phyloP scores from a whole-genome alignment of 35 echinoderm and acorn worm genomes.

The Ophiothrix spiculata region DNA sequence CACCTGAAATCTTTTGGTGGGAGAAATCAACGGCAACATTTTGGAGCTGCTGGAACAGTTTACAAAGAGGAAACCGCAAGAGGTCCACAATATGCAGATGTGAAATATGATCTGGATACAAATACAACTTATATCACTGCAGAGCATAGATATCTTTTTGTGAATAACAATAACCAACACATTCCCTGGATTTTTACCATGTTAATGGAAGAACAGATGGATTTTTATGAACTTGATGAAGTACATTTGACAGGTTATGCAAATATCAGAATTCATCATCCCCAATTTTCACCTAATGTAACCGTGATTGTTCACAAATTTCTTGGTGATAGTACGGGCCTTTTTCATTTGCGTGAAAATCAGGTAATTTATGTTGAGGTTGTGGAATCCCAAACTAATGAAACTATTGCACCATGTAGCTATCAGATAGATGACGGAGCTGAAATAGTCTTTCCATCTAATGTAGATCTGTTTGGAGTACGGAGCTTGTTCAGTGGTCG shows the following conservation, averaged over 20 bases:
- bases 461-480: constrained; percentile 57
- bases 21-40: constrained; percentile 21
- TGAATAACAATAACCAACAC: constrained; percentile 76
- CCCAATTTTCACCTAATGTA: constrained; percentile 47
- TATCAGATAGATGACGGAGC: constrained; percentile 71
- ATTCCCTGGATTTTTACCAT: constrained; percentile 83
- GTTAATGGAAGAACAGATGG: constrained; percentile 64
- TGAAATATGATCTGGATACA: constrained; percentile 72
- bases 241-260: constrained; percentile 79
- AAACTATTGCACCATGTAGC: constrained; percentile 78
- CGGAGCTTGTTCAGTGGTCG: constrained; percentile 56
- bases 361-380: constrained; percentile 78
- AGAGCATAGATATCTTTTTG: constrained; percentile 62
- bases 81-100: constrained; percentile 84
- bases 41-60: constrained; percentile 77
- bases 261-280: constrained; percentile 75
- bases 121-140: constrained; percentile 57
- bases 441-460: constrained; percentile 79
- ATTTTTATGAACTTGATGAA: constrained; percentile 80
- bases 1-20: constrained; percentile 65
- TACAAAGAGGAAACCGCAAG: constrained; percentile 81
- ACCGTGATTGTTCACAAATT: constrained; percentile 81
- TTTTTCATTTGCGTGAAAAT: constrained; percentile 57
- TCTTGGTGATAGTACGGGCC: constrained; percentile 74
- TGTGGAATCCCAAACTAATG: constrained; percentile 80